Conservation (phyloP, 2,797 vertebrate genomes). For the Saxicola maurus region DNA sequence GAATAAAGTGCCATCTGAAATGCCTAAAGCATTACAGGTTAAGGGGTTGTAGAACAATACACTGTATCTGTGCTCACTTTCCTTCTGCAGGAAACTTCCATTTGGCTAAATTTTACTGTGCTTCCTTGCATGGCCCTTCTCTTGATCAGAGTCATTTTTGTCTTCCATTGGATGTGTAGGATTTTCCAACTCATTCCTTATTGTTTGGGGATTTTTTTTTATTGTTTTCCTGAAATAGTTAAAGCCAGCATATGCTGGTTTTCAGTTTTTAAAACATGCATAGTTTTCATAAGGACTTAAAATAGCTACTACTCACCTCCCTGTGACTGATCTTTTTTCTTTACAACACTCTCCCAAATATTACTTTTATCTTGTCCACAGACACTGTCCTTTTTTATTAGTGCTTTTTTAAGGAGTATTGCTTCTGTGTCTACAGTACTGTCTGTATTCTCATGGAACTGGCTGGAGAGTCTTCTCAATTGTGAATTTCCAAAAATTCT, state of each 20-base stretch:
- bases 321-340: neutral
- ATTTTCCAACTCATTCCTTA: neutral
- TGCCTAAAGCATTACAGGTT: neutral
- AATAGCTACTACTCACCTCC: neutral
- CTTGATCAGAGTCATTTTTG: neutral
- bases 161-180: neutral
- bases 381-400: neutral
- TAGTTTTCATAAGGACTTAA: neutral
- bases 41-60: neutral
- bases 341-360: rapidly evolving
- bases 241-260: neutral
- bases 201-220: neutral
- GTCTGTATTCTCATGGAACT: neutral
- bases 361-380: neutral
- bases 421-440: neutral
- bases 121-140: neutral
- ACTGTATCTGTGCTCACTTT: neutral
- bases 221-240: neutral
- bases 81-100: neutral
- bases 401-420: neutral
- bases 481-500: neutral
- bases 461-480: neutral
- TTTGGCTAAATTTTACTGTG: neutral
- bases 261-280: neutral
- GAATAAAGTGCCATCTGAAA: neutral